phyloP scores from a whole-genome alignment of 2,113 vertebrate genomes.

The Siniperca knerii region DNA sequence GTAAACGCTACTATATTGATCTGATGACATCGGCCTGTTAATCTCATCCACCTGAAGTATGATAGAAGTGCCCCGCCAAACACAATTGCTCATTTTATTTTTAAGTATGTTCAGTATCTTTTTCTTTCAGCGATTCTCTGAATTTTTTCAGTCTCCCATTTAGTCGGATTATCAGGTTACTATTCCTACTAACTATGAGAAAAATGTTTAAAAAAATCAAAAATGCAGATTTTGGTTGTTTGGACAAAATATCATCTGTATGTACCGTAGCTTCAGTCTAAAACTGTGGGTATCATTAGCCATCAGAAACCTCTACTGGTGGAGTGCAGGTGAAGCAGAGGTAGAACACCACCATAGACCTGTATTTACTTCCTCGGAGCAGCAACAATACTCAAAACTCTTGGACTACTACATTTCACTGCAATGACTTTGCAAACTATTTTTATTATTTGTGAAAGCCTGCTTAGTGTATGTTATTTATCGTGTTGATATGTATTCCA shows the following conservation, averaged over 20 bases:
- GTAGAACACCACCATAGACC: not conserved
- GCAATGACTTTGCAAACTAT: not conserved
- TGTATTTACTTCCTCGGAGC: not conserved
- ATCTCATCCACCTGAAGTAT: not conserved
- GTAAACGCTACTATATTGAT: not conserved
- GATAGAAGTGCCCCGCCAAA: not conserved
- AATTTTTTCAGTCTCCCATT: too few relatives aligned
- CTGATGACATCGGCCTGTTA: not conserved
- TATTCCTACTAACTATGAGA: not conserved
- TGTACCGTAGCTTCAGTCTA: not conserved
- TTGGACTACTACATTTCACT: not conserved
- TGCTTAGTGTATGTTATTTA: not conserved
- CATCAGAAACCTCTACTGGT: not conserved
- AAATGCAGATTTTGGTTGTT: not conserved
- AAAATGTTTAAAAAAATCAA: not conserved
- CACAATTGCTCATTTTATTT: not conserved
- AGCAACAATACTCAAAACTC: not conserved
- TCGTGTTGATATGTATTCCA: not conserved
- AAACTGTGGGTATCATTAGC: not conserved
- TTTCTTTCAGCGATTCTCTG: too few relatives aligned
- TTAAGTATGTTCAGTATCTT: not conserved
- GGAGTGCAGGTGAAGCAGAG: not conserved
- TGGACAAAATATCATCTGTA: not conserved
- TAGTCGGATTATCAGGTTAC: too few relatives aligned
- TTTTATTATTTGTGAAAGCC: not conserved